phyloP scores from a whole-genome alignment of 1,140 invertebrate species.

The Drosophila sp. region DNA sequence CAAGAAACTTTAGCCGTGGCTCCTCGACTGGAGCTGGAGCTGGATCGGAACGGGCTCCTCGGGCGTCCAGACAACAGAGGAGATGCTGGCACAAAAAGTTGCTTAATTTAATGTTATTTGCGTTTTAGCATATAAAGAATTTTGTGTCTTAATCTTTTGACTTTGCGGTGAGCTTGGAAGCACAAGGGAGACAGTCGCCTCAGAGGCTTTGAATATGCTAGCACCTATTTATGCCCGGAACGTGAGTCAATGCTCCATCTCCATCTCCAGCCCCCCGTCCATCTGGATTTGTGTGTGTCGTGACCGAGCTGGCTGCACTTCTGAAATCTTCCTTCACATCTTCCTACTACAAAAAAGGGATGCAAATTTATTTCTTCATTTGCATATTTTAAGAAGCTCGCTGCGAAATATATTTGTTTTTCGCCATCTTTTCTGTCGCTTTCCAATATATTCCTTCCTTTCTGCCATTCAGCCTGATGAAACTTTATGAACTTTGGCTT shows the following conservation, averaged over 20 bases:
- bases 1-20: conserved; percentile 75
- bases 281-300: conserved; percentile 31
- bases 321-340: conserved; percentile 20
- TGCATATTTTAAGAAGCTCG: conserved; percentile 83
- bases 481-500: conserved; percentile 80
- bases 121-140: conserved; percentile 83
- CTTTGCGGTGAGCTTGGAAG: conserved; percentile 63
- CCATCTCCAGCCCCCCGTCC: conserved; percentile 14
- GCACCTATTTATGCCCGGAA: conserved; percentile 78
- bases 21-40: conserved; percentile 39
- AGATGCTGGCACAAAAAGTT: conserved; percentile 70
- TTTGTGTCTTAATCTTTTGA: conserved; percentile 83
- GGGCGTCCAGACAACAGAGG: conserved; percentile 29
- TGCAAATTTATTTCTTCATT: conserved; percentile 83
- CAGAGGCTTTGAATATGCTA: conserved; percentile 78
- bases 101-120: conserved; percentile 83
- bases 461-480: conserved; percentile 56
- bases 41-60: conserved; percentile 34
- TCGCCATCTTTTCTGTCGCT: conserved; percentile 55
- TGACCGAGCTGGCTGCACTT: conserved; percentile 58
- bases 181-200: conserved; percentile 23
- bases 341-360: conserved; percentile 60
- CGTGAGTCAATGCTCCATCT: conserved; percentile 54
- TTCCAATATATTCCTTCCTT: conserved; percentile 52
- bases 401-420: conserved; percentile 64